Base-by-base conservation (phyloP, 2,888 invertebrate species). In the Andrena haemorrhoa region DNA sequence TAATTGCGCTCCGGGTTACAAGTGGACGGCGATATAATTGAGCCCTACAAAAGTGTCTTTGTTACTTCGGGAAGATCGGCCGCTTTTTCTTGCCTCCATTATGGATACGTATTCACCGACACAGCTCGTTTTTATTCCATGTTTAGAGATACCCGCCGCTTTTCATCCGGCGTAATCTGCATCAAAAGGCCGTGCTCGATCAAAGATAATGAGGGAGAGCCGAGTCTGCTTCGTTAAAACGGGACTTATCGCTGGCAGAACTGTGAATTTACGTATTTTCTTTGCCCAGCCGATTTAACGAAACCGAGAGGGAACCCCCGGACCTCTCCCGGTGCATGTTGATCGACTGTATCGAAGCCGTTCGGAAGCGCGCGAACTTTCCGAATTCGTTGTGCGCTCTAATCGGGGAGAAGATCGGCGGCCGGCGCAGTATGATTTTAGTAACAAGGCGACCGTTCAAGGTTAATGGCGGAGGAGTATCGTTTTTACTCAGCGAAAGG, bases 161-260 rank as follows among this genome's bases (percentile, higher is more conserved):
- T 79, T 79, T 71, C 79, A 75, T 75, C 60, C 70, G 51, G 61
- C 75, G 70, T 64, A 70, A 82, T 82, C 82, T 80, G 80, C 82
- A 82, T 82, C 75, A 66, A 79, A 82, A 75, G 73, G 73, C 68
- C 56, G 79, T 56, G 78, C 78, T 80, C 78, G 80, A 80, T 79
- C 81, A 58, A 63, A 65, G 74, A 81, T 81, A 81, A 81, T 81
- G 82, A 82, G 80, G 80, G 75, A 66, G 70, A 66, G 70, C 29
- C 58, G 53, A 58, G 68, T 51, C 72, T 68, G 53, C 72, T 82
- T 82, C 75, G 81, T 82, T 75, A 81, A 71, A 72, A 23, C 63
- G 56, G 71, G 75, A 80, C 75, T 80, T 80, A 80, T 71, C 74
- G 79, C 26, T 33, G 41, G n/a, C 41, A 58, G 47, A 41, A 76